Evolutionary conservation across 2,797 vertebrate species (phyloP).

Genomic region (Lophotriccus pileatus): DNA sequence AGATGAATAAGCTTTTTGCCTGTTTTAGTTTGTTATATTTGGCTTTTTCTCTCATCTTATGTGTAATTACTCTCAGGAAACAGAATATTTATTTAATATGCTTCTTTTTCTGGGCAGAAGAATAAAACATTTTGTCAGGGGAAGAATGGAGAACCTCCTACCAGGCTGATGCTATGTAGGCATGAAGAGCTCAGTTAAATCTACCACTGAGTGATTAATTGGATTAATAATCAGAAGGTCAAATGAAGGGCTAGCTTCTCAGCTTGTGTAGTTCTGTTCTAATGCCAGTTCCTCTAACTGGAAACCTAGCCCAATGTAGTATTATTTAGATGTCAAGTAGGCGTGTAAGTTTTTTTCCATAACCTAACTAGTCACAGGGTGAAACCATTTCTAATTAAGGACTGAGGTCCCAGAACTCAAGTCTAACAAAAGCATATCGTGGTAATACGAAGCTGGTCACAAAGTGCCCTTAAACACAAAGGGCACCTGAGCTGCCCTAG

Average conservation of each 20-base stretch:
- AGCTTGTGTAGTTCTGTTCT: background rate
- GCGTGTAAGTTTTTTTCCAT: background rate
- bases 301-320: background rate
- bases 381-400: background rate
- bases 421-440: background rate
- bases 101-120: slow-evolving; percentile 3
- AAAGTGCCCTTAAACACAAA: background rate
- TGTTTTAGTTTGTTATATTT: slow-evolving; percentile 1
- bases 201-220: slow-evolving; percentile 45
- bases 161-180: background rate
- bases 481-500: background rate
- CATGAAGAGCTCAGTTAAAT: slow-evolving; percentile 12
- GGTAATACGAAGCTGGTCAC: background rate
- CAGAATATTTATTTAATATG: slow-evolving; percentile 25
- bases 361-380: background rate
- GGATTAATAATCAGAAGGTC: slow-evolving; percentile 42
- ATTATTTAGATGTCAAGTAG: background rate
- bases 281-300: background rate
- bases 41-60: background rate
- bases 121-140: background rate
- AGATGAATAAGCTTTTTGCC: background rate
- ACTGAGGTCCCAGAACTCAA: background rate
- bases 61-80: background rate
- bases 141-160: background rate
- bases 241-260: slow-evolving; percentile 16